Evolutionary conservation across 2,888 invertebrate genomes (phyloP).

Genomic region (Trachelus tabidus): DNA sequence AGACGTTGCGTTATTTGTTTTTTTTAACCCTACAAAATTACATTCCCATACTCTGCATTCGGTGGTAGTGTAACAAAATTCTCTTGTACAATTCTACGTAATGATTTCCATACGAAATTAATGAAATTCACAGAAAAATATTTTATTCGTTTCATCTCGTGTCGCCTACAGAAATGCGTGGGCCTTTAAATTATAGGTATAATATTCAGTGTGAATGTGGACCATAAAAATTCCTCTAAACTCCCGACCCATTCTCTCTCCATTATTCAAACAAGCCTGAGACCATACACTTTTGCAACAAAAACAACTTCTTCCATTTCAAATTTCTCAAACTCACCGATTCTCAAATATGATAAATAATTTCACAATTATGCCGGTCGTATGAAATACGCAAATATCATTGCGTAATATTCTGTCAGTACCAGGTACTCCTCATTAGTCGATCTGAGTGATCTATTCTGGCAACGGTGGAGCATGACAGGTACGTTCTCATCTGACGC

Average conservation of each 20-base stretch:
- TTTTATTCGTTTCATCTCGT: background rate
- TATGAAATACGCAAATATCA: background rate
- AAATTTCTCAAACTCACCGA: background rate
- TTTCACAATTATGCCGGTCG: background rate
- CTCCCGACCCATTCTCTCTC: background rate
- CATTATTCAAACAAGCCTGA: background rate
- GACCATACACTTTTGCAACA: background rate
- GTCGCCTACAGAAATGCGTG: background rate
- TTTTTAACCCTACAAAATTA: background rate
- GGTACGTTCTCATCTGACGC: background rate
- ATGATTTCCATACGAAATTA: background rate
- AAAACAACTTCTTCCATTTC: background rate
- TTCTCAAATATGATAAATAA: background rate
- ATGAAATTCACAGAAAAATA: background rate
- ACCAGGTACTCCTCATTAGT: background rate
- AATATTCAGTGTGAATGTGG: background rate
- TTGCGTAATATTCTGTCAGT: background rate
- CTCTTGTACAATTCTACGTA: background rate
- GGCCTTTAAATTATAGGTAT: background rate
- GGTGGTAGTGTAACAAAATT: background rate
- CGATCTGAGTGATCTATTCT: background rate
- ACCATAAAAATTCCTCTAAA: background rate
- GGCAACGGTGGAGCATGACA: too few species aligned
- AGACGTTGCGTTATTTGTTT: background rate
- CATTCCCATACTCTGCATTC: background rate